Evolutionary conservation across 2,797 vertebrate species (phyloP), one percentile per base, ranked within the genome.

Genomic region (Siniperca obscura): DNA sequence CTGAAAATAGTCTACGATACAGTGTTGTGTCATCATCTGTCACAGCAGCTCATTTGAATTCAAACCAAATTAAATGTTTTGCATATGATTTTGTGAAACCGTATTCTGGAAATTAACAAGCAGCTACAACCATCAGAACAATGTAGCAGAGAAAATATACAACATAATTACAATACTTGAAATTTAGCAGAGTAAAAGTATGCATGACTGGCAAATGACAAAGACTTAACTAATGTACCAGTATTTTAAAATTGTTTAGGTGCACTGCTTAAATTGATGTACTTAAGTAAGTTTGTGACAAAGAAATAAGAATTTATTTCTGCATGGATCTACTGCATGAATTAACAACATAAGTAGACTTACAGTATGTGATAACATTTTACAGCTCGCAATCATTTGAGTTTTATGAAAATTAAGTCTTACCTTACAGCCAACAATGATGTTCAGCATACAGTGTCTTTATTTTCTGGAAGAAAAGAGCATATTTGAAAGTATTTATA

Each of bases 341-440:
- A 46, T 36, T 17, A 55, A 55, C 2, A 50, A 9, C 4, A 19
- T n/a, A 44, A 21, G 4, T 7, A 22, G 11, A 19, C 67, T 12
- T 0, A n/a, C 19, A 25, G 14, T 50, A 13, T 56, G 8, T 12
- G 12, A 60, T 34, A 57, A 46, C 17, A 27, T 25, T 48, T 68
- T 11, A 57, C 11, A 57, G 19, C 17, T 65, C 3, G 3, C 0
- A 40, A 2, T 62, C 7, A 57, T 56, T 56, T 44, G 10, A 44
- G 6, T 52, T 44, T 52, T 53, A 3, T 55, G 6, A 38, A 78
- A 44, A 38, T 36, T 0, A 25, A 67, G 6, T 65, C 81, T 82
- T 89, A 91, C 88, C 87, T 91, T 80, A 78, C 60, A 80, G 57
- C 55, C 62, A 86, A 83, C 44, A 60, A 48, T 62, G 50, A 62